Base-by-base conservation (phyloP, 2,113 vertebrate species). In the Malurus elegans region DNA sequence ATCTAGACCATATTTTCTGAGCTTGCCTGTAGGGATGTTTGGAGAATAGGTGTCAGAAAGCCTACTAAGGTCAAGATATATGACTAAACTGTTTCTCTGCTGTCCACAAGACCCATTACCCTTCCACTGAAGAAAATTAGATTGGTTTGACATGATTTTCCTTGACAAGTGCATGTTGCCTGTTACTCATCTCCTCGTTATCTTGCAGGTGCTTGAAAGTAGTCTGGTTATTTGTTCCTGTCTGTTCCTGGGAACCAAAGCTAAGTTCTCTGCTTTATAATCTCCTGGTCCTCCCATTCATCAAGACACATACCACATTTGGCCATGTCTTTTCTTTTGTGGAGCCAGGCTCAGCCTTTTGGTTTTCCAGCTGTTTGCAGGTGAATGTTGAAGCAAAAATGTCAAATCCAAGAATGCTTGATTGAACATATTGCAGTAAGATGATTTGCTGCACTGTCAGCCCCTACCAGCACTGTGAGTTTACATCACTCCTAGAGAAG, bases 91-190 rank as follows among this genome's bases (percentile, higher is more conserved):
- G 14, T 76, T 88, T 65, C 56, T 95, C 47, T 86, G 60, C 88
- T 90, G 79, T 88, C 91, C 91, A 78, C 26, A 92, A 93, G 79
- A 88, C 91, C 92, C 54, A 71, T 78, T 94, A 86, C 56, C 72
- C 51, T 95, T 94, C 38, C 19, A 67, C 47, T 71, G 65, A 90
- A 86, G 86, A 67, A 86, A 94, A 93, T 92, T 66, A 94, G 64
- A 60, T 95, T 71, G 88, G 64, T 70, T 80, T 94, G 95, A 92
- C 64, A 8, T 88, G 72, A 71, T 92, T 93, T 90, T 96, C 72
- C 79, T 73, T 96, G 94, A 93, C 79, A 88, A 88, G 60, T 78
- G 47, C 34, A 29, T 74, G 79, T 83, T 94, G 86, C 56, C 69
- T 80, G 61, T 88, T 92, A 70, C 79, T 96, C 64, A 83, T 95